A percentile compares a stretch with the other conserved stretches of the same genome.
Evolutionary conservation across 2,113 vertebrate species (phyloP).

Genomic region (Pseudonaja textilis): DNA sequence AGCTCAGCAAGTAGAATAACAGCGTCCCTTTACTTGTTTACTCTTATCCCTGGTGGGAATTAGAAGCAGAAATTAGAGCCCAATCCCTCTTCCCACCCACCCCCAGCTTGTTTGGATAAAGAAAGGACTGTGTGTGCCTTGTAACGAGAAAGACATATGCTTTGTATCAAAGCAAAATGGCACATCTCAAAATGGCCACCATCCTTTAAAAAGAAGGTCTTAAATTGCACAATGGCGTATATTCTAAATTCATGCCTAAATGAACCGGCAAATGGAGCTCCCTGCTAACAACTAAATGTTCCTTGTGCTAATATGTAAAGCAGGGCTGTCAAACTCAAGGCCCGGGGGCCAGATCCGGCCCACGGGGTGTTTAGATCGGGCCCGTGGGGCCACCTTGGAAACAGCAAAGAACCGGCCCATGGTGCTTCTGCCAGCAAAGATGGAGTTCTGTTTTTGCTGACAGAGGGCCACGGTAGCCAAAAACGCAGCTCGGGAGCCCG

Average conservation of each 20-base stretch:
- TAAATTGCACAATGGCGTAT: background rate
- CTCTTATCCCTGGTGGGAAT: constrained; percentile 41
- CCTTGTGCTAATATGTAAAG: background rate
- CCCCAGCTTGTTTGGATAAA: background rate
- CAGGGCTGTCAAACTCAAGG: too few species aligned
- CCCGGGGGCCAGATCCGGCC: too few species aligned
- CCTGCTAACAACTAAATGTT: background rate
- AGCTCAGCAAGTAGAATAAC: background rate
- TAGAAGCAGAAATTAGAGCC: constrained; percentile 45
- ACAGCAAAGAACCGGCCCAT: too few species aligned
- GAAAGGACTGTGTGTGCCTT: background rate
- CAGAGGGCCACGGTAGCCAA: too few species aligned
- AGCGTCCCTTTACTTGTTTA: background rate
- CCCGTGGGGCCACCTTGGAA: too few species aligned
- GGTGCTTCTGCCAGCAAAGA: too few species aligned
- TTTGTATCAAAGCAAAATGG: background rate
- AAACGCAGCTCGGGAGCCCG: too few species aligned
- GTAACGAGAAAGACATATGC: background rate
- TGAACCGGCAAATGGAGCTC: background rate
- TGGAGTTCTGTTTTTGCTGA: too few species aligned
- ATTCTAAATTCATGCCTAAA: background rate
- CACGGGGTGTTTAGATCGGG: too few species aligned
- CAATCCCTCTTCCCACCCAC: background rate
- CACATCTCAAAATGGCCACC: background rate
- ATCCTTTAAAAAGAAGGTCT: background rate